phyloP scores from a whole-genome alignment of 2,797 vertebrate species.

The Leptodactylus fallax region DNA sequence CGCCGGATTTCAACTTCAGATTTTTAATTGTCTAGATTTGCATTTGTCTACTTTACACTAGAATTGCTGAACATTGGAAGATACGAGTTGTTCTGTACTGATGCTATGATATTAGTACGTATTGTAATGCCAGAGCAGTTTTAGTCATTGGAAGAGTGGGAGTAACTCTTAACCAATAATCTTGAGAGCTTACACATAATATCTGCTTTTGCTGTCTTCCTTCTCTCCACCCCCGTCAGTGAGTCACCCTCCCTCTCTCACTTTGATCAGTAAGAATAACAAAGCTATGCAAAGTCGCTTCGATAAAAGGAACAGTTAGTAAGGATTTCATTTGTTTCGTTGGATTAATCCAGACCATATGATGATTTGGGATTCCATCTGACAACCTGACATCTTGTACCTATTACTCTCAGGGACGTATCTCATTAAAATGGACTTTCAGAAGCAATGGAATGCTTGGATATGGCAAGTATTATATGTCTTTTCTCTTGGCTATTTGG shows the following conservation, averaged over 20 bases:
- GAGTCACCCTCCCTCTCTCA: constrained; percentile 58
- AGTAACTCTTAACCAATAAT: constrained; percentile 61
- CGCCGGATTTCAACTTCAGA: background rate
- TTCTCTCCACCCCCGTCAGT: constrained; percentile 56
- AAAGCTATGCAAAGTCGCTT: constrained; percentile 51
- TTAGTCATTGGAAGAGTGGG: constrained; percentile 64
- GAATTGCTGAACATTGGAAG: constrained; percentile 14
- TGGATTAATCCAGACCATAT: constrained; percentile 52
- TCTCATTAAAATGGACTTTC: constrained; percentile 71
- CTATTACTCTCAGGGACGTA: constrained; percentile 68
- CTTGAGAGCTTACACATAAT: constrained; percentile 56
- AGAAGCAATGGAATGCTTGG: constrained; percentile 77
- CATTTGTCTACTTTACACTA: background rate
- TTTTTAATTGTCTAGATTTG: background rate
- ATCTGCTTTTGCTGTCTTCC: constrained; percentile 62
- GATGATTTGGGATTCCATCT: constrained; percentile 35
- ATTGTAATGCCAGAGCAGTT: constrained; percentile 57
- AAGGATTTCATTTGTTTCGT: constrained; percentile 54
- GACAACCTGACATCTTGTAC: constrained; percentile 53
- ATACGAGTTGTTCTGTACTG: constrained; percentile 40
- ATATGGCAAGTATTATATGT: constrained; percentile 90
- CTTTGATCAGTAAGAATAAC: constrained; percentile 52
- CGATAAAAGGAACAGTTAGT: constrained; percentile 45
- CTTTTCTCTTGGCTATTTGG: constrained; percentile 82
- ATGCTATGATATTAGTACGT: constrained; percentile 42